Evolutionary conservation across 2,797 vertebrate species (phyloP).

Genomic region (Melanotaenia nigrans): DNA sequence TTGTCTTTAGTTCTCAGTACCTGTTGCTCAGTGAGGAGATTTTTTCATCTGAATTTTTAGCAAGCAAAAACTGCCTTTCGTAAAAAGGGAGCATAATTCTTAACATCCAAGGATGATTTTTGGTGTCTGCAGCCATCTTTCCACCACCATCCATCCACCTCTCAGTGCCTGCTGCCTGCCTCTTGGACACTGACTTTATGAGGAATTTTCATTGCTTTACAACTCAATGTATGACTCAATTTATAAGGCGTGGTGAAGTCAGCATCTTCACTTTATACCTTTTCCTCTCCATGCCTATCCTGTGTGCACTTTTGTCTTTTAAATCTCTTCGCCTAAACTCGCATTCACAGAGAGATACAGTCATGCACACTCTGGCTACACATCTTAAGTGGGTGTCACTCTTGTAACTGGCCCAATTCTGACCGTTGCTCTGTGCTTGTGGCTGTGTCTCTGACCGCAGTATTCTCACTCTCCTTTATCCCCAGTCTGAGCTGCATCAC

Average conservation of each 20-base stretch:
- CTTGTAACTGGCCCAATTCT: constrained; percentile 77
- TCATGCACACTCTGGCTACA: constrained; percentile 60
- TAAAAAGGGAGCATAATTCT: constrained; percentile 50
- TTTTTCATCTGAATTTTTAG: constrained; percentile 31
- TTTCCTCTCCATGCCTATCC: constrained; percentile 56
- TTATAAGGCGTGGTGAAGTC: constrained; percentile 77
- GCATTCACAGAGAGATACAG: constrained; percentile 32
- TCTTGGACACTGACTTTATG: constrained; percentile 67
- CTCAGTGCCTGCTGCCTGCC: constrained; percentile 52
- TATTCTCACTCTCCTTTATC: constrained; percentile 63
- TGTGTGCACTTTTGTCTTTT: constrained; percentile 69
- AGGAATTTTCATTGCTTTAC: constrained; percentile 79
- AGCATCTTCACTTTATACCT: constrained; percentile 70
- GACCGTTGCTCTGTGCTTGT: constrained; percentile 72
- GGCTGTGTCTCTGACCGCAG: constrained; percentile 67
- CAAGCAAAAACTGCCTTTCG: constrained; percentile 36
- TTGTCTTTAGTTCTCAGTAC: constrained; percentile 45
- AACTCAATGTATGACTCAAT: constrained; percentile 78
- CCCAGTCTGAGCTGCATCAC: constrained; percentile 59
- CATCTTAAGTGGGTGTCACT: constrained; percentile 81
- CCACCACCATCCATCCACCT: constrained; percentile 62
- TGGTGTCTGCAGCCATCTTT: constrained; percentile 71
- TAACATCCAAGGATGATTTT: constrained; percentile 57
- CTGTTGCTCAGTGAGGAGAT: constrained; percentile 51
- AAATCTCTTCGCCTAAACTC: constrained; percentile 42